These are phyloP conservation scores for Arothron firmamentum DNA, from an alignment of 2,113 vertebrate species.

Conservation along the genomic window DNA sequence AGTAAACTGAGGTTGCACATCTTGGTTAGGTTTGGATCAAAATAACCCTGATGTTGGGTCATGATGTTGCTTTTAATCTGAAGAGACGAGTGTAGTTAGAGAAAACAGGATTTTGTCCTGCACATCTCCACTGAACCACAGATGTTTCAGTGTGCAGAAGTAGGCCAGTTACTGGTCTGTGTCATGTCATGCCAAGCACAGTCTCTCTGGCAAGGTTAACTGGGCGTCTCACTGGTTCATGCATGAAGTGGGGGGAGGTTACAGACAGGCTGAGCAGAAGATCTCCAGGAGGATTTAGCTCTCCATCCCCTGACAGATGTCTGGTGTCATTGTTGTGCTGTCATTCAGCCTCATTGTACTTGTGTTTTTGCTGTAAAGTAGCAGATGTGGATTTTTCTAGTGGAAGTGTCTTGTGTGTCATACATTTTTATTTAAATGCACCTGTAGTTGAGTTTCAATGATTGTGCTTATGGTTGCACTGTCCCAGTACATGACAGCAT, in stretches of 20 bases:
- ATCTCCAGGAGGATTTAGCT: slow-evolving; percentile 31
- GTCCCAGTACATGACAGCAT: neutral
- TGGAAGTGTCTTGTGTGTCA: neutral
- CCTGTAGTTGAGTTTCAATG: neutral
- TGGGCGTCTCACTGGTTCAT: slow-evolving; percentile 34
- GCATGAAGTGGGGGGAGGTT: slow-evolving; percentile 43
- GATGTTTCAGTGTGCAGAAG: slow-evolving; percentile 38
- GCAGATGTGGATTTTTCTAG: slow-evolving; percentile 16
- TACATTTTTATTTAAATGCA: neutral
- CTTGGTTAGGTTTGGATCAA: too few relatives aligned
- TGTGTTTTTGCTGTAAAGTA: slow-evolving; percentile 2
- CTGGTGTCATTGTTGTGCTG: slow-evolving; percentile 30
- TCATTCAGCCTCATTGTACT: neutral
- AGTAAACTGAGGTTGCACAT: too few relatives aligned
- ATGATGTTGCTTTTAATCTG: neutral
- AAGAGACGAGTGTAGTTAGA: neutral
- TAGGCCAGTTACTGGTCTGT: slow-evolving; percentile 56
- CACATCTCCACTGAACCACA: neutral
- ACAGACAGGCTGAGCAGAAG: slow-evolving; percentile 39
- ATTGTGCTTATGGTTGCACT: neutral
- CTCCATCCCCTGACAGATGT: slow-evolving; percentile 43
- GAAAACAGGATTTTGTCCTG: neutral
- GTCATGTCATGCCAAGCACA: slow-evolving; percentile 28
- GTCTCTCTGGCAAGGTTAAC: slow-evolving; percentile 40
- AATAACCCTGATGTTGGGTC: too few relatives aligned